A percentile compares a stretch with the other conserved stretches of the same genome.
Evolutionary conservation across 2,888 invertebrate genomes (phyloP).

Genomic region (Campoplex nolae): DNA sequence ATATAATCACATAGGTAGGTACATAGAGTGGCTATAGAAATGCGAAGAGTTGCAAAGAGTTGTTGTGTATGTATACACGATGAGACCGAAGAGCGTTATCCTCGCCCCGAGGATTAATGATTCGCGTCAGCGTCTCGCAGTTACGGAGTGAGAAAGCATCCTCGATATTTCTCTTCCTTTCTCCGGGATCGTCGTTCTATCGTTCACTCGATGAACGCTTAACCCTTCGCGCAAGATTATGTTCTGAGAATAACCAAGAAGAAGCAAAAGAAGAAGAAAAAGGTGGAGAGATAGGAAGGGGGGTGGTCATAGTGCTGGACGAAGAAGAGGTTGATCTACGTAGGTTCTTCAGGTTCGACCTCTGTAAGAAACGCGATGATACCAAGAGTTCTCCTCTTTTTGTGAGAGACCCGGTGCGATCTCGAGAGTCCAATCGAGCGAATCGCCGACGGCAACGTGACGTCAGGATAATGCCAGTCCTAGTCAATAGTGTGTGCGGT

Average conservation of each 20-base stretch:
- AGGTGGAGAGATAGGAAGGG: slow-evolving; percentile 20
- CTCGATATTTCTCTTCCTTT: slow-evolving; percentile 73
- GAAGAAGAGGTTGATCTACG: slow-evolving; percentile 56
- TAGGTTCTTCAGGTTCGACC: slow-evolving; percentile 37
- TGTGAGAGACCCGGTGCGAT: slow-evolving; percentile 11
- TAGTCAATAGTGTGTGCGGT: slow-evolving; percentile 44
- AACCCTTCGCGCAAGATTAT: slow-evolving; percentile 65
- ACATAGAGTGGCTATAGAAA: slow-evolving; percentile 53
- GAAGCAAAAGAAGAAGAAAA: slow-evolving; percentile 6
- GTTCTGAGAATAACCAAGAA: slow-evolving; percentile 65
- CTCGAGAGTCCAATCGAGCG: slow-evolving; percentile 42
- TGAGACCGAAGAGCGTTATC: slow-evolving; percentile 46
- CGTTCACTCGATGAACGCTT: slow-evolving; percentile 63
- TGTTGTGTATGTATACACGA: slow-evolving; percentile 30
- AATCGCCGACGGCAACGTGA: slow-evolving; percentile 60
- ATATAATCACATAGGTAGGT: slow-evolving; percentile 76
- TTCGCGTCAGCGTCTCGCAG: slow-evolving; percentile 77
- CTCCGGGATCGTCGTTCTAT: slow-evolving; percentile 61
- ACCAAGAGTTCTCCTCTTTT: slow-evolving; percentile 30
- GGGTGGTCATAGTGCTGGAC: slow-evolving; percentile 54
- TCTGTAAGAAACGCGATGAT: slow-evolving; percentile 41
- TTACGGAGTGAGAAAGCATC: slow-evolving; percentile 75
- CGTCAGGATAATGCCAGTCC: slow-evolving; percentile 58
- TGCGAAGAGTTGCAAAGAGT: slow-evolving; percentile 54
- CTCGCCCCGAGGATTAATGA: slow-evolving; percentile 77